A percentile compares a stretch with the other conserved stretches of the same genome.
These are phyloP conservation scores for Todiramphus chloris DNA, from an alignment of 2,113 vertebrate species.

Conservation along the genomic window DNA sequence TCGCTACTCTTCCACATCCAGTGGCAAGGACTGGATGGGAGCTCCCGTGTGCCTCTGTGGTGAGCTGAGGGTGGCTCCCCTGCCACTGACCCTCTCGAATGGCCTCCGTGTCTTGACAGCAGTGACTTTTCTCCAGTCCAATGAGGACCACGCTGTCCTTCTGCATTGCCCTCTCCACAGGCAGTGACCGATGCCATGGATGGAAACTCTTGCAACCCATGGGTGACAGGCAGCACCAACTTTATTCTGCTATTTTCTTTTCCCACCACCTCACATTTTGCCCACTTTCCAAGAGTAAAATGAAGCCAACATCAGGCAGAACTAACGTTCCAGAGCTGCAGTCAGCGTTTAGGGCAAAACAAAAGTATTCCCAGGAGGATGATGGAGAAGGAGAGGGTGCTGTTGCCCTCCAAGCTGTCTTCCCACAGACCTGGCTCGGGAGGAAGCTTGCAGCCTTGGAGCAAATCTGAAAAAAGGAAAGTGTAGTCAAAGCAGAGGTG, in stretches of 20 bases:
- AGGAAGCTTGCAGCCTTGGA: background rate
- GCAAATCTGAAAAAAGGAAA: slow-evolving; percentile 56
- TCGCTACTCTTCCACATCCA: background rate
- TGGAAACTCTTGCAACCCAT: rapidly evolving
- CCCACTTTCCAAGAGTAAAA: background rate
- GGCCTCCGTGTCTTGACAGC: background rate
- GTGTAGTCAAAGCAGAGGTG: slow-evolving; percentile 80
- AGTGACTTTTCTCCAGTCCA: background rate
- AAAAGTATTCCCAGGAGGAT: background rate
- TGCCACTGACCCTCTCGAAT: background rate
- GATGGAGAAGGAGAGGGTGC: background rate
- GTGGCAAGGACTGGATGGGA: background rate
- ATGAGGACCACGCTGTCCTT: background rate
- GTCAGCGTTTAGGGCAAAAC: background rate
- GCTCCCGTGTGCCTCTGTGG: rapidly evolving
- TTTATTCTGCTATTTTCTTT: background rate
- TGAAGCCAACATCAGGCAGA: background rate
- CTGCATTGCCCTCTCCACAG: background rate
- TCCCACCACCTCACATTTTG: background rate
- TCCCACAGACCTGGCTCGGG: background rate
- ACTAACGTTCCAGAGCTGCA: background rate
- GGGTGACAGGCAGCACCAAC: background rate
- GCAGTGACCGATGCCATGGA: background rate
- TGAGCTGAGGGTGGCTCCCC: background rate
- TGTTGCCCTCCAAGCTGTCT: background rate